Base-by-base conservation (phyloP, 2,888 invertebrate genomes). In the Drosophila peninsularis region DNA sequence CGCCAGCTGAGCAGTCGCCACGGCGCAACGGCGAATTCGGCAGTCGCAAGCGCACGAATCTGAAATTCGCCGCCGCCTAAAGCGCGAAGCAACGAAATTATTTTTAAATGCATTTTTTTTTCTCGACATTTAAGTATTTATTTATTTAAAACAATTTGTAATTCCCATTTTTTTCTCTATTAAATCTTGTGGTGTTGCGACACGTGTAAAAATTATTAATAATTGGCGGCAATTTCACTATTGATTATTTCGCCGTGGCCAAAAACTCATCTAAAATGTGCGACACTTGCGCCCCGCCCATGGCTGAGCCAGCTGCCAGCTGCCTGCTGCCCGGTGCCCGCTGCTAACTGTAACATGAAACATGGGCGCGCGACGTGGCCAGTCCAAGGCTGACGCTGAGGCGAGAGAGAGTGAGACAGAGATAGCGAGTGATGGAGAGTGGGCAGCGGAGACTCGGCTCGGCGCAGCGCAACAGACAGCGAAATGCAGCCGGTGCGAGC, bases 31-130 rank as follows among this genome's bases (percentile, higher is more conserved):
- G 75, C 24, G 78, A 75, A 0, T 91, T 82, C 45, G 91, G 90
- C 1, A 73, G 65, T 11, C 83, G 91, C 54, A 91, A 90, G 60
- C 91, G 90, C 36, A 62, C 83, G 24, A 84, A 79, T 54, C 62
- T 88, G 11, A 79, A 80, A 14, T 80, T 90, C 27, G 27, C 27
- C 27, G 27, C 27, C 27, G 24, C 24, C 24, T 74, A 45, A 19
- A 19, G 14, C 32, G 30, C 6, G 17, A 19, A 42, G 3, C 19
- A 19, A 21, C 10, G 11, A 37, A 52, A n/a, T 36, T 37, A 52
- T 3, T 14, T 13, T 41, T 34, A 36, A 42, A 52, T 34, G 14
- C n/a, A 30, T 27, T 41, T 57, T 68, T 75, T 64, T 63, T 66
- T 71, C 62, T 63, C 14, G 47, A 13, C 53, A 61, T 36, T 37